Evolutionary conservation across 1,140 invertebrate species (phyloP).

Genomic region (Hycleus cichorii): DNA sequence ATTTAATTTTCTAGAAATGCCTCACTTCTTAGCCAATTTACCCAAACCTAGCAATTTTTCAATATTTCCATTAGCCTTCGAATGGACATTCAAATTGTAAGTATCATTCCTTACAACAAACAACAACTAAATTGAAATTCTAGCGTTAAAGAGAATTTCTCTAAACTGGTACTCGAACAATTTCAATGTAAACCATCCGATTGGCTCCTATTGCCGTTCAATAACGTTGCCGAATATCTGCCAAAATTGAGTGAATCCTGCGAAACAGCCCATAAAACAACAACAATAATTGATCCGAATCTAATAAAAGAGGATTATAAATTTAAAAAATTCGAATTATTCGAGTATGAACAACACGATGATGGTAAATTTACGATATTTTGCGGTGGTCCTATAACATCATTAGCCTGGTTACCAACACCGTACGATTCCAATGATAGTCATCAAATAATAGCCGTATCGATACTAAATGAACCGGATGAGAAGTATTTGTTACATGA

Average conservation of each 20-base stretch:
- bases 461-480: constrained; percentile 44
- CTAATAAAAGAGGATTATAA: constrained; percentile 18
- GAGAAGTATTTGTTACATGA: constrained; percentile 37
- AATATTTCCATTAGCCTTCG: constrained; percentile 23
- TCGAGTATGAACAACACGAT: constrained; percentile 37
- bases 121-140: constrained; percentile 13
- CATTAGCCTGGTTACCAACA: constrained; percentile 51
- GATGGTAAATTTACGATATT: constrained; percentile 44
- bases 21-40: constrained; percentile 7
- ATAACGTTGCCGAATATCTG: constrained; percentile 37
- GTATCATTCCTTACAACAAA: constrained; percentile 9
- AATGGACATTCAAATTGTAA: constrained; percentile 43
- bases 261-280: constrained; percentile 26
- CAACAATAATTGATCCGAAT: constrained; percentile 20
- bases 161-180: constrained; percentile 36
- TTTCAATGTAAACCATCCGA: constrained; percentile 27
- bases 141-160: constrained; percentile 40
- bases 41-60: background rate
- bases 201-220: constrained; percentile 20
- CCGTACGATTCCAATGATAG: constrained; percentile 28
- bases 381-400: constrained; percentile 54
- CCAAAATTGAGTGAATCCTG: constrained; percentile 41
- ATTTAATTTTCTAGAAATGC: constrained; percentile 13
- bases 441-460: constrained; percentile 50
- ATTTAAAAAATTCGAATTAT: constrained; percentile 43